Evolutionary conservation across 1,140 invertebrate genomes (phyloP).

Genomic region (Habropoda laboriosa): DNA sequence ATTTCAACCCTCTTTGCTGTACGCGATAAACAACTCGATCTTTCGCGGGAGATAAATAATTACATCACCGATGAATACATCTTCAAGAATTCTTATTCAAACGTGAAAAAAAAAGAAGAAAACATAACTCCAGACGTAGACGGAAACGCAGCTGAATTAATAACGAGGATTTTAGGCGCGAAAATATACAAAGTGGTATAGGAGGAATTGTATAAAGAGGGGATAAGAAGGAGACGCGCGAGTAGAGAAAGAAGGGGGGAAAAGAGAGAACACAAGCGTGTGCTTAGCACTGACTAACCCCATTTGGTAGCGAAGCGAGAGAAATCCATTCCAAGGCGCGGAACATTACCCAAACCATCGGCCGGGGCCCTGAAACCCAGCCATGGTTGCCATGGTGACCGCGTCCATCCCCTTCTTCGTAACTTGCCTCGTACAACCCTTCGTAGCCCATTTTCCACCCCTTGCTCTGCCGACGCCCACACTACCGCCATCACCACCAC

Average conservation of each 20-base stretch:
- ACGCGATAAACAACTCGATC: neutral
- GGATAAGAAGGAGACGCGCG: neutral
- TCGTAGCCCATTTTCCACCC: constrained; percentile 52
- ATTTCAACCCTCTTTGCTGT: neutral
- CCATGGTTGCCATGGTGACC: constrained; percentile 74
- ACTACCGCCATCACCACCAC: constrained; percentile 34
- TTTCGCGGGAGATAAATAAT: neutral
- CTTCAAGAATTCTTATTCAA: neutral
- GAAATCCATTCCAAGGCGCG: constrained; percentile 74
- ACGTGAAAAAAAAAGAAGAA: no score
- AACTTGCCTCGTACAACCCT: constrained; percentile 58
- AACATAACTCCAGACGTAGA: no score
- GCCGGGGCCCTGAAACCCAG: constrained; percentile 71
- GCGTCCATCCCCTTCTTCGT: constrained; percentile 70
- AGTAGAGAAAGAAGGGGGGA: constrained; percentile 4
- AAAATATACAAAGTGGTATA: neutral
- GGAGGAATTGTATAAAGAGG: neutral
- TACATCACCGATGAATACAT: neutral
- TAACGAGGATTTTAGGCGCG: neutral
- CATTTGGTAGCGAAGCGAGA: constrained; percentile 73
- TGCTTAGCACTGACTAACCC: constrained; percentile 72
- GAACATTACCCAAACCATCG: constrained; percentile 74
- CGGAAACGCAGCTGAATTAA: neutral
- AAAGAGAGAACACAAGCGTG: constrained; percentile 52
- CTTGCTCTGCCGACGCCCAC: constrained; percentile 47